phyloP scores from a whole-genome alignment of 1,140 invertebrate genomes.

The Sminthurinus signatus region DNA sequence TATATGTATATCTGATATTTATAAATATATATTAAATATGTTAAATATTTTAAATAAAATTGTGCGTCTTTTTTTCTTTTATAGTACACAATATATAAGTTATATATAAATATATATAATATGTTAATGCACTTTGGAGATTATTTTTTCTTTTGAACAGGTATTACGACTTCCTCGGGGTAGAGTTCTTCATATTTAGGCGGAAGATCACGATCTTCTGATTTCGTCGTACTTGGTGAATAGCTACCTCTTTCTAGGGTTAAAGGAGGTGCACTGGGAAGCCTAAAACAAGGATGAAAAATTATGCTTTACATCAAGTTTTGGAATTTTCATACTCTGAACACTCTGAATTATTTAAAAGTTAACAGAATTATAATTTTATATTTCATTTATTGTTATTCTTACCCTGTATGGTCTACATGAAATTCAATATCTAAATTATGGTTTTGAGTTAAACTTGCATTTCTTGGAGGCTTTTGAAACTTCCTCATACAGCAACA shows the following conservation, averaged over 20 bases:
- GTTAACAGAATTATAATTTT: not conserved
- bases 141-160: slow-evolving; percentile 5
- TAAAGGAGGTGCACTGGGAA: slow-evolving; percentile 25
- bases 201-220: slow-evolving; percentile 27
- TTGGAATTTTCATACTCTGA: not conserved
- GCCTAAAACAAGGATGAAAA: not conserved
- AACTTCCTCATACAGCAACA: slow-evolving; percentile 37
- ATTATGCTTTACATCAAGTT: not conserved
- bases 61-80: too few species aligned
- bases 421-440: slow-evolving; percentile 14
- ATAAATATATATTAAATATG: too few species aligned
- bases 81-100: too few species aligned
- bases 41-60: too few species aligned
- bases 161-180: slow-evolving; percentile 1
- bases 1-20: too few species aligned
- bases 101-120: too few species aligned
- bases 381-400: not conserved
- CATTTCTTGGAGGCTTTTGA: slow-evolving; percentile 2
- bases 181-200: slow-evolving; percentile 27
- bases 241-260: slow-evolving; percentile 14
- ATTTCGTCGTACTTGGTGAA: slow-evolving; percentile 8
- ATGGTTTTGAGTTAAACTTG: not conserved
- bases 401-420: slow-evolving; percentile 21
- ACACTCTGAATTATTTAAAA: not conserved
- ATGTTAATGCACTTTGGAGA: not conserved